Conservation (phyloP, 2,797 vertebrate species). For the Dendrocincla tyrannina region DNA sequence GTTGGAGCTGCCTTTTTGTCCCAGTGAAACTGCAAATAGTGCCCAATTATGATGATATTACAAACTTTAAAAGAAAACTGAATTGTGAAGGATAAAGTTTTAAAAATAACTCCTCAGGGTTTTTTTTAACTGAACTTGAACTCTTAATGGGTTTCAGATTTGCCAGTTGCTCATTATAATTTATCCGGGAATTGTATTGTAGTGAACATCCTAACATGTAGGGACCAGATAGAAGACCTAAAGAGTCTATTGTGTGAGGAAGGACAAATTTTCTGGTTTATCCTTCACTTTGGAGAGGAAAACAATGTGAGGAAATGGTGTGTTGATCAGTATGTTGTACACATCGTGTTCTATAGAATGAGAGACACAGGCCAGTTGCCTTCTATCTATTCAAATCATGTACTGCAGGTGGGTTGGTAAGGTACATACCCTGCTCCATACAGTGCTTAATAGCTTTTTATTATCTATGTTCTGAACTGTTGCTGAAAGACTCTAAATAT, state of each 20-base stretch:
- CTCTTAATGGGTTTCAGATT: neutral
- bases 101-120: constrained; percentile 14
- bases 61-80: neutral
- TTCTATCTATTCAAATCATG: neutral
- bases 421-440: neutral
- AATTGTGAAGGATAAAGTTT: neutral
- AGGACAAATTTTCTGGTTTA: constrained; percentile 43
- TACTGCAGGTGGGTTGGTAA: neutral
- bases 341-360: neutral
- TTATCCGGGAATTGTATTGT: constrained; percentile 60
- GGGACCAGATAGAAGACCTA: constrained; percentile 45
- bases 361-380: neutral
- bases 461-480: constrained; percentile 10
- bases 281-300: constrained; percentile 26
- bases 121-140: constrained; percentile 43
- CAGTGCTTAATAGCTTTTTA: neutral
- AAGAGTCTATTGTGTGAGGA: constrained; percentile 34
- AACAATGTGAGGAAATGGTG: constrained; percentile 54
- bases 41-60: neutral
- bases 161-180: constrained; percentile 13
- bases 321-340: constrained; percentile 12
- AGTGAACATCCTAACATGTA: neutral
- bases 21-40: neutral
- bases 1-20: neutral
- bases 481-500: constrained; percentile 4